Base-by-base conservation (phyloP, 2,113 vertebrate species). In the Anarrhichthys ocellatus region DNA sequence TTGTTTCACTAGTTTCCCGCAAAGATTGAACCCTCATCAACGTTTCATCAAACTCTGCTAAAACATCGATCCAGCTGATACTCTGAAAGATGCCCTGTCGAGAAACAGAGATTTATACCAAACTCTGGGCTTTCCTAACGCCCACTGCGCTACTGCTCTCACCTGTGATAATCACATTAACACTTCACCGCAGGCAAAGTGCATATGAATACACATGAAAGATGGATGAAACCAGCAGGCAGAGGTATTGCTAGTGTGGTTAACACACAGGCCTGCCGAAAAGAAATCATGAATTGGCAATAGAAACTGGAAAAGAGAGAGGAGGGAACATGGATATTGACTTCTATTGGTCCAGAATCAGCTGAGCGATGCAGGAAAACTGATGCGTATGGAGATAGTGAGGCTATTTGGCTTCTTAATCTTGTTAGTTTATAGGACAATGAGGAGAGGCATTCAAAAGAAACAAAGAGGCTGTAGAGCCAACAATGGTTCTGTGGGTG, bases 131-230 rank as follows among this genome's bases (percentile, higher is more conserved):
- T 69, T 24, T 36, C 38, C 9, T 36, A 2, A 44, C 5, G 6
- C 65, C 64, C 38, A 65, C 82, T 66, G 74, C 0, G 63, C 81
- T 58, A n/a, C 46, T 32, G 63, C 80, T 72, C 72, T 84, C 73
- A 83, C 71, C 62, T 79, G 69, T 62, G 68, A 89, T 83, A 86
- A 87, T 78, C 27, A 70, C 59, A 54, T 76, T 81, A 72, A 80
- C 76, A 65, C 81, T 59, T 56, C 74, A 79, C 81, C 76, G 64
- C 77, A 65, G 58, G 70, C 52, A 29, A 54, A 54, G n/a, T n/a
- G 71, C 74, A 69, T 75, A 69, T 58, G 32, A 83, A 77, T 73
- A 69, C 42, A 74, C 54, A 75, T 83, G 80, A 76, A 88, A 66
- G 24, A 72, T 36, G 52, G 36, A 84, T 46, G 48, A 58, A 40